Evolutionary conservation across 2,888 invertebrate species (phyloP).

Genomic region (Agrochola lychnidis): DNA sequence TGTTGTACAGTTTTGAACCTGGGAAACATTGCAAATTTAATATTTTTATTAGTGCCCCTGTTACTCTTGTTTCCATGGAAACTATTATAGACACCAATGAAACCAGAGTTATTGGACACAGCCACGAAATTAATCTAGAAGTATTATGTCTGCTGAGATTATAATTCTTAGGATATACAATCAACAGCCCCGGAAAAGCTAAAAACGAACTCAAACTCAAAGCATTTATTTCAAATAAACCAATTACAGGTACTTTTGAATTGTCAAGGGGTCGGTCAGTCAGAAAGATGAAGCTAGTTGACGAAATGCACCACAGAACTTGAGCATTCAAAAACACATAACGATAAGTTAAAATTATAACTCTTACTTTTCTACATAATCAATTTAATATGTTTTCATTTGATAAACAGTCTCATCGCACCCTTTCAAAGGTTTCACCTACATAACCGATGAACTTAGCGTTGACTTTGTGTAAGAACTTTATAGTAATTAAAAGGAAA

Average conservation of each 20-base stretch:
- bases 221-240: no score
- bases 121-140: neutral
- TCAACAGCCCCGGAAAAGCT: neutral
- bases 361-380: neutral
- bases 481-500: neutral
- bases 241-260: no score
- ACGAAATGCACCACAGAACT: neutral
- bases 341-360: no score
- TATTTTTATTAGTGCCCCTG: neutral
- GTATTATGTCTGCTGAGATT: neutral
- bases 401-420: neutral
- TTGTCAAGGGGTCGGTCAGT: no score
- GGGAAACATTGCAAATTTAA: neutral
- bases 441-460: neutral
- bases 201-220: no score
- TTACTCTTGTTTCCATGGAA: neutral
- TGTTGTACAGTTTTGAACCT: no score
- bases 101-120: neutral
- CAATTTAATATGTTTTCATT: neutral
- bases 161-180: neutral
- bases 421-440: neutral
- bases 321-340: no score
- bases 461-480: neutral
- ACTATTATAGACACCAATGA: neutral
- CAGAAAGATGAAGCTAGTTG: no score